Evolutionary conservation across 2,113 vertebrate species (phyloP), one percentile per base, ranked within the genome.

Genomic region (Spheniscus mendiculus): DNA sequence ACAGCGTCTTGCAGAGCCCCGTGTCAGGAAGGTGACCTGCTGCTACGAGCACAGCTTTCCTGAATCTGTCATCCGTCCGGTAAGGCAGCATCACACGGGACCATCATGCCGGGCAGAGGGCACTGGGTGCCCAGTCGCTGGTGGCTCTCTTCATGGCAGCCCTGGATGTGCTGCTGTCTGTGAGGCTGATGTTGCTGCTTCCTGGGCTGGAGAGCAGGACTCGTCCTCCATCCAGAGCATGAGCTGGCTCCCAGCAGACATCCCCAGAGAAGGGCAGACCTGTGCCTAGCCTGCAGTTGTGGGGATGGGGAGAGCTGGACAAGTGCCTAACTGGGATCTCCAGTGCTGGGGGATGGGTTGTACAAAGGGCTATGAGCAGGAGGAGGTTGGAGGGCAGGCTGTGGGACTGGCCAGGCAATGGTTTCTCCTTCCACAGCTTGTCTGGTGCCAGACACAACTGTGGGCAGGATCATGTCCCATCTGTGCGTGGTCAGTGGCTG

Each of bases 1-100:
- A 42, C 10, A 92, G 67, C 26, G 27, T 11, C 98, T 98, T 0
- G 73, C 98, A 53, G 74, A 95, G 65, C 97, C 97, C 6, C 67
- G 67, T 29, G 3, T 96, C 76, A 98, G 91, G 92, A 62, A 82
- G 83, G 23, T 86, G 38, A 83, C 79, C 19, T 70, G 95, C 63
- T 96, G 90, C 89, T 94, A 92, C 15, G 95, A 79, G 6, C 69
- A 29, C 42, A 27, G 52, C 76, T 47, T 3, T 21, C 86, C 12
- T 9, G 96, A 97, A 19, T 13, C 69, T 47, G 63, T 55, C 36
- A 92, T 98, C 58, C 56, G 42, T 13, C 93, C 63, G 9, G 98
- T 98, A 98, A 98, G 97, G 84, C 38, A 16, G 23, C n/a, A 5
- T 36, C 82, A 18, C 44, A 38, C 0, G 0, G 38, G 19, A n/a